These are phyloP conservation scores for Drosophila orena DNA, from an alignment of 1,140 invertebrate genomes.

Conservation along the genomic window DNA sequence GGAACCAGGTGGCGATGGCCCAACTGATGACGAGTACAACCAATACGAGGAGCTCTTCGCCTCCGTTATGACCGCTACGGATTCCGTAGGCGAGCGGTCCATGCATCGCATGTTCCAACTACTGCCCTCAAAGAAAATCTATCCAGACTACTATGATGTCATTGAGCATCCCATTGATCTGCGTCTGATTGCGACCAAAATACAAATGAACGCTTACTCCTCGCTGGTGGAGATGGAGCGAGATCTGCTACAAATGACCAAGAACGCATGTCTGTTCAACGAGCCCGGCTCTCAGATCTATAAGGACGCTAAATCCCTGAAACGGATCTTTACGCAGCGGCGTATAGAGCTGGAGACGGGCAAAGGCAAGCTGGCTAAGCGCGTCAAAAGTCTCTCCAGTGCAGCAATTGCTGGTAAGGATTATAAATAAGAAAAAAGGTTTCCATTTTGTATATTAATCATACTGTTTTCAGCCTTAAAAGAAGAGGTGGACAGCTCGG, in stretches of 20 bases:
- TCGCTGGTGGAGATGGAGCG: conserved; percentile 93
- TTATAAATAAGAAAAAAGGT: background rate
- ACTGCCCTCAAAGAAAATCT: conserved; percentile 95
- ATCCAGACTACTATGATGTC: conserved; percentile 98
- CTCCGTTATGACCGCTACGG: conserved; percentile 91
- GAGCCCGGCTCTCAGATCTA: conserved; percentile 98
- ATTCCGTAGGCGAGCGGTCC: conserved; percentile 92
- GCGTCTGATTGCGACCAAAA: conserved; percentile 95
- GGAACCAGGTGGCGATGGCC: conserved; percentile 84
- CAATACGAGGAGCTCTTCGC: conserved; percentile 92
- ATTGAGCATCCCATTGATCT: conserved; percentile 98
- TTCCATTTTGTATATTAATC: background rate
- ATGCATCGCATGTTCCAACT: conserved; percentile 95
- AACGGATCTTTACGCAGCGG: conserved; percentile 89
- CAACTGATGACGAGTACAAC: conserved; percentile 89
- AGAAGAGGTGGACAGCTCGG: conserved; percentile 80
- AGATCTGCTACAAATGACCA: conserved; percentile 95
- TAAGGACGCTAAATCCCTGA: conserved; percentile 96
- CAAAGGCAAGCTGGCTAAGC: conserved; percentile 72
- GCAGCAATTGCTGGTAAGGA: conserved; percentile 65
- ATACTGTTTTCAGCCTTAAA: conserved; percentile 55
- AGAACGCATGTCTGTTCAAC: conserved; percentile 98
- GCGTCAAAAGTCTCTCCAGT: conserved; percentile 67
- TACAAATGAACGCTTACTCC: conserved; percentile 93
- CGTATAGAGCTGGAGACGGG: conserved; percentile 85